Conservation (phyloP, 2,888 invertebrate genomes). For the Agriopis leucophaearia region DNA sequence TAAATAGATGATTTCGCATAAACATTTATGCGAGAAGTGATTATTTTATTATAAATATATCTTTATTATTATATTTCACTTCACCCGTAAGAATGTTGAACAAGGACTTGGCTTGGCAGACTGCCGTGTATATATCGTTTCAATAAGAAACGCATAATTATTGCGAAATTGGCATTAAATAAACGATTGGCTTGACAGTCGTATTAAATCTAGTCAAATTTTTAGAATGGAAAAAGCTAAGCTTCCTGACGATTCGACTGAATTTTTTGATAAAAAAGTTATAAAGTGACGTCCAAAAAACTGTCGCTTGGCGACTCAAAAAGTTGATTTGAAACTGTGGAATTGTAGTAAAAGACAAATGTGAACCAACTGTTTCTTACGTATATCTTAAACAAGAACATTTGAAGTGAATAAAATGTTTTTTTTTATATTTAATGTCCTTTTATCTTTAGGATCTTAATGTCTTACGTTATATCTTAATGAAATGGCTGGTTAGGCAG, state of each 20-base stretch:
- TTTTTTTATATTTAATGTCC: slow-evolving; percentile 75
- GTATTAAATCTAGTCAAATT: slow-evolving; percentile 86
- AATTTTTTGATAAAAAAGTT: slow-evolving; percentile 68
- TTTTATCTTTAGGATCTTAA: slow-evolving; percentile 82
- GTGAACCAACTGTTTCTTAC: slow-evolving; percentile 57
- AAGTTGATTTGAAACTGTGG: slow-evolving; percentile 80
- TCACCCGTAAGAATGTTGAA: slow-evolving; percentile 73
- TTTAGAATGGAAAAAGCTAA: slow-evolving; percentile 72
- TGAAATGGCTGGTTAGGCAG: slow-evolving; percentile 82
- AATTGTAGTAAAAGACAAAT: slow-evolving; percentile 73
- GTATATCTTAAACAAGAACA: slow-evolving; percentile 70
- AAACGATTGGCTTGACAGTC: slow-evolving; percentile 74
- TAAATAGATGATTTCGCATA: slow-evolving; percentile 65
- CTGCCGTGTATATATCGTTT: slow-evolving; percentile 52
- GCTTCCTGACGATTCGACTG: slow-evolving; percentile 79
- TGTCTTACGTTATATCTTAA: slow-evolving; percentile 81
- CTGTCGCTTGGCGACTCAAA: slow-evolving; percentile 78
- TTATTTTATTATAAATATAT: slow-evolving; percentile 68
- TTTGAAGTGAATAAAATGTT: slow-evolving; percentile 53
- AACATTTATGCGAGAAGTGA: slow-evolving; percentile 66
- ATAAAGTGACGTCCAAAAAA: slow-evolving; percentile 76
- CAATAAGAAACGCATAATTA: slow-evolving; percentile 37
- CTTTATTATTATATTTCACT: slow-evolving; percentile 73
- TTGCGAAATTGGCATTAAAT: slow-evolving; percentile 64
- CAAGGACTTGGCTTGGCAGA: slow-evolving; percentile 6